Conservation (phyloP, 1,140 invertebrate genomes). For the Mamestra configurata region DNA sequence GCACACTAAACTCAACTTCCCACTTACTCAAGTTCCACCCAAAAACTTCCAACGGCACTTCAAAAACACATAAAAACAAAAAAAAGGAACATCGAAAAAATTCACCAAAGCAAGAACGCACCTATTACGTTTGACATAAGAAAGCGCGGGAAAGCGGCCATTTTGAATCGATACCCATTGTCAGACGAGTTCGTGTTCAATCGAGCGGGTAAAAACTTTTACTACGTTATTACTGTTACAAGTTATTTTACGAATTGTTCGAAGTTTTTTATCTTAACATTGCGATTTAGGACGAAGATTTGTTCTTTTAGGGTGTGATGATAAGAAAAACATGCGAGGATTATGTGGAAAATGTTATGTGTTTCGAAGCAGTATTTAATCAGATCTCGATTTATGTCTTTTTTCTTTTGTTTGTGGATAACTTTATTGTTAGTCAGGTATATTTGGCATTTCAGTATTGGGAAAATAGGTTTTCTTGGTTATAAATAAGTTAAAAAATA, state of each 20-base stretch:
- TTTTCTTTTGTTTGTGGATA: not conserved
- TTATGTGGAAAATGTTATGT: constrained; percentile 8
- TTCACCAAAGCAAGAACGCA: constrained; percentile 38
- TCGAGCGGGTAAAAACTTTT: constrained; percentile 53
- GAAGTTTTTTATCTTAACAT: constrained; percentile 41
- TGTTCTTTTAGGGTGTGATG: constrained; percentile 17
- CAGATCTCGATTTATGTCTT: not conserved
- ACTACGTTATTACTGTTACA: constrained; percentile 40
- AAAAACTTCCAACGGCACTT: constrained; percentile 27
- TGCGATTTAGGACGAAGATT: constrained; percentile 39
- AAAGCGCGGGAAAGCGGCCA: constrained; percentile 57
- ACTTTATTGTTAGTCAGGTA: not conserved
- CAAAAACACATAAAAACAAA: constrained; percentile 30
- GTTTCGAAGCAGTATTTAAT: not conserved
- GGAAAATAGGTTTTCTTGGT: no score
- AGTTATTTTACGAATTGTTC: constrained; percentile 47
- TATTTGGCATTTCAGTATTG: not conserved
- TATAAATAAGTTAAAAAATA: no score
- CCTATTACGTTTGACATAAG: constrained; percentile 48
- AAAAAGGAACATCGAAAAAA: constrained; percentile 38
- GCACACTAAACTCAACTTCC: not conserved
- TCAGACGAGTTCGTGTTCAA: constrained; percentile 51
- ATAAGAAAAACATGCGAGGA: constrained; percentile 13
- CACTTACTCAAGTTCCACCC: not conserved
- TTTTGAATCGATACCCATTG: constrained; percentile 52